Conservation (phyloP, 2,113 vertebrate genomes). For the Eubucco bourcierii region DNA sequence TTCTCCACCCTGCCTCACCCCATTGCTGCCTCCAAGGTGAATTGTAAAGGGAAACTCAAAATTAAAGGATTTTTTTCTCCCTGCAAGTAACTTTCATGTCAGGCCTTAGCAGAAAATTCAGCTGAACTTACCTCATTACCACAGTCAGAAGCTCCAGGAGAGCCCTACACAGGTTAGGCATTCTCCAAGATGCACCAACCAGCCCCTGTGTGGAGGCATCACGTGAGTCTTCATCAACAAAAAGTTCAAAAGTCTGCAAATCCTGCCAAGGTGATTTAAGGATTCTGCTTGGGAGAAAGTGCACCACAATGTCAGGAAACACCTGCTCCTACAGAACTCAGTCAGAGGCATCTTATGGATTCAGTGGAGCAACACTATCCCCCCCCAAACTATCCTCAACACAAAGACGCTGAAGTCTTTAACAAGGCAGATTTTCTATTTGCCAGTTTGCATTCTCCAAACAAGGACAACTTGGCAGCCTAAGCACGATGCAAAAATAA, state of each 20-base stretch:
- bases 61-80: background rate
- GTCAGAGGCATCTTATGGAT: background rate
- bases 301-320: background rate
- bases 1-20: background rate
- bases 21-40: background rate
- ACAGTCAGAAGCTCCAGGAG: background rate
- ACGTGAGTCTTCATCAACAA: background rate
- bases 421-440: background rate
- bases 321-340: background rate
- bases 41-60: background rate
- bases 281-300: background rate
- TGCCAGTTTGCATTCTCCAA: background rate
- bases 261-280: background rate
- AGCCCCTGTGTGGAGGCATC: accelerated
- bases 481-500: background rate
- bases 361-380: background rate
- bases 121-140: background rate
- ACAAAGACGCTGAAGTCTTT: background rate
- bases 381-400: background rate
- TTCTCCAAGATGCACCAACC: background rate
- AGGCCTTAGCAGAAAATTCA: background rate
- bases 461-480: background rate
- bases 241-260: background rate
- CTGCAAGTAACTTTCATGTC: background rate
- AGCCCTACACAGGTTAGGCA: background rate